Base-by-base conservation (phyloP, 2,797 vertebrate genomes). In the Epinephelus awoara region DNA sequence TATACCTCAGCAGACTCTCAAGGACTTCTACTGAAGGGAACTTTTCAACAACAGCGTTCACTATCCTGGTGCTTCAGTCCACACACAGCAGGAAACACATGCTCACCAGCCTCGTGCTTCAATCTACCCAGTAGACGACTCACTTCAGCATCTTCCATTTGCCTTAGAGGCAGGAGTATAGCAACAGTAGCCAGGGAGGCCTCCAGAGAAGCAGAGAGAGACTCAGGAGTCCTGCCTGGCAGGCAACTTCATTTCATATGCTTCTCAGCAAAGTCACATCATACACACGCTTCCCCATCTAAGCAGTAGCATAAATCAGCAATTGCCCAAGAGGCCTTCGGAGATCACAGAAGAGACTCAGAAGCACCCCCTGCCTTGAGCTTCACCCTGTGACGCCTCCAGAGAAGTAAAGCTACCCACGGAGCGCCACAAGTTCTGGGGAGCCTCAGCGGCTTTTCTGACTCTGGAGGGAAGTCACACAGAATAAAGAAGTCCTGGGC, bases 1-100 rank as follows among this genome's bases (percentile, higher is more conserved):
- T 81, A 89, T 92, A 91, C 91, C 91, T 94, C 91, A 90, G 47
- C 68, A 77, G 57, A 83, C 61, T 69, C 75, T 75, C 52, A 52
- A 74, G 66, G 57, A 65, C 40, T 42, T 12, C 40, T 77, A 65
- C 70, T 59, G 18, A 82, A 74, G 56, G 72, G 71, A 81, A 72
- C 69, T 38, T 54, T 54, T 34, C 21, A 58, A 50, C 34, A 11
- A 34, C 34, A 34, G 7, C 34, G 7, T 57, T 74, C 55, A 57
- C 63, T 66, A 5, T 3, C 25, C 71, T 11, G 66, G 80, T 72
- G 84, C 83, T 87, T 86, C 71, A 65, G 15, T 64, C 74, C 38
- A 47, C 52, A 64, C 64, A 52, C 40, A 42, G 50, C 55, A 72
- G 72, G 66, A 44, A 58, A 69, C 34, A 34, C 7, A 34, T 8